Evolutionary conservation across 2,113 vertebrate genomes (phyloP).

Genomic region (Brienomyrus brachyistius): DNA sequence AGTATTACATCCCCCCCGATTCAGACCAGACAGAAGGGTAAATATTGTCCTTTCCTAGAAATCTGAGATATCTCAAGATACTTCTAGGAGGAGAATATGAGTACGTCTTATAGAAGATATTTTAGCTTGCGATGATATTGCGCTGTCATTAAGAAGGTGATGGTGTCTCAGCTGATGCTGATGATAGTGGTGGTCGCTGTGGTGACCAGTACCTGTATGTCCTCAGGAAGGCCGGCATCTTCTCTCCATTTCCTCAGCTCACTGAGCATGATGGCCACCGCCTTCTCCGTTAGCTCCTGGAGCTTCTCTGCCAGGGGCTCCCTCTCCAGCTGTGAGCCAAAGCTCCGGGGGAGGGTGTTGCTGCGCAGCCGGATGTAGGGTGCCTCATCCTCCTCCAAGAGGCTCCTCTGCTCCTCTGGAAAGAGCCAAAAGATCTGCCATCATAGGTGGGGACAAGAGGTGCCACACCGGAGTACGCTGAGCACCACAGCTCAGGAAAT

Average conservation of each 20-base stretch:
- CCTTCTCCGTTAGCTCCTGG: conserved; percentile 65
- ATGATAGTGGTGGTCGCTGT: too few relatives aligned
- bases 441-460: not conserved
- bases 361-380: conserved; percentile 84
- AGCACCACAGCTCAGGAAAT: not conserved
- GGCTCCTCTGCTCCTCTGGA: conserved; percentile 77
- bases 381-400: conserved; percentile 79
- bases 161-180: not conserved
- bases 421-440: conserved; percentile 16
- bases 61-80: not conserved
- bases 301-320: conserved; percentile 78
- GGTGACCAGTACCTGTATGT: conserved; percentile 67
- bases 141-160: not conserved
- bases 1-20: not conserved
- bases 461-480: not conserved
- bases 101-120: not conserved
- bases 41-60: not conserved
- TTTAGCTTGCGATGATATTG: not conserved
- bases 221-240: conserved; percentile 68
- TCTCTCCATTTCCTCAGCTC: conserved; percentile 71
- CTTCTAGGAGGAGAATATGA: not conserved
- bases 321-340: conserved; percentile 90
- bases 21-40: not conserved
- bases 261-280: conserved; percentile 64
- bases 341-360: conserved; percentile 94